phyloP scores from a whole-genome alignment of 2,113 vertebrate genomes.

The Heteronetta atricapilla region DNA sequence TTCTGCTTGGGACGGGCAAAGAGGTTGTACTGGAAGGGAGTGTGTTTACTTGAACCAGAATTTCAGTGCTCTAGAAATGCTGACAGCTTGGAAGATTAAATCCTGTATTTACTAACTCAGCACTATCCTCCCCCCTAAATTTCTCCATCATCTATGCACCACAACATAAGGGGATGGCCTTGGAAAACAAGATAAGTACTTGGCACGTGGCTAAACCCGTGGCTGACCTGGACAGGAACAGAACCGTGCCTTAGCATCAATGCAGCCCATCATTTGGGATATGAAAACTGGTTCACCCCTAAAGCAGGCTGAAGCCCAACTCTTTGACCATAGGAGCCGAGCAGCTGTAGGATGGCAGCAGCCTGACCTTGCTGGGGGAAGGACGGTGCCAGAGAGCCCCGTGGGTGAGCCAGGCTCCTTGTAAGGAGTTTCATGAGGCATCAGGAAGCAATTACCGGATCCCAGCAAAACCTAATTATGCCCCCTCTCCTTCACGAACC shows the following conservation, averaged over 20 bases:
- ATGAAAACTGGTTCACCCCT: background rate
- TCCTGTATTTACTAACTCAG: slow-evolving; percentile 22
- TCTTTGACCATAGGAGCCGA: background rate
- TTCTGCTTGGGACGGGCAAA: background rate
- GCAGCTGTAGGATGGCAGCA: background rate
- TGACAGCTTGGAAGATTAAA: slow-evolving; percentile 32
- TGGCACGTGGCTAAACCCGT: background rate
- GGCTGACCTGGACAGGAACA: background rate
- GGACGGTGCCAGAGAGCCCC: background rate
- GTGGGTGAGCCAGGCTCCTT: background rate
- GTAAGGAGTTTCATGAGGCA: background rate
- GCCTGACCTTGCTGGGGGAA: background rate
- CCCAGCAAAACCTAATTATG: slow-evolving; percentile 41
- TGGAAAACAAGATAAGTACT: background rate
- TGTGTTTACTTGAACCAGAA: slow-evolving; percentile 35
- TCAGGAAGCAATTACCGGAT: slow-evolving; percentile 37
- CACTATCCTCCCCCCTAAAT: background rate
- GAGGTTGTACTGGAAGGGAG: background rate
- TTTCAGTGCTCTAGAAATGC: slow-evolving; percentile 11
- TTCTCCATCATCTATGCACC: background rate
- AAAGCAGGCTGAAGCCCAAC: background rate
- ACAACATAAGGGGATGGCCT: background rate
- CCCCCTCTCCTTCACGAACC: background rate
- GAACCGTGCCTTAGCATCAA: background rate
- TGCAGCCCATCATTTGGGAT: background rate